These are phyloP conservation scores for Apis florea DNA, from an alignment of 1,140 invertebrate genomes.

Conservation along the genomic window DNA sequence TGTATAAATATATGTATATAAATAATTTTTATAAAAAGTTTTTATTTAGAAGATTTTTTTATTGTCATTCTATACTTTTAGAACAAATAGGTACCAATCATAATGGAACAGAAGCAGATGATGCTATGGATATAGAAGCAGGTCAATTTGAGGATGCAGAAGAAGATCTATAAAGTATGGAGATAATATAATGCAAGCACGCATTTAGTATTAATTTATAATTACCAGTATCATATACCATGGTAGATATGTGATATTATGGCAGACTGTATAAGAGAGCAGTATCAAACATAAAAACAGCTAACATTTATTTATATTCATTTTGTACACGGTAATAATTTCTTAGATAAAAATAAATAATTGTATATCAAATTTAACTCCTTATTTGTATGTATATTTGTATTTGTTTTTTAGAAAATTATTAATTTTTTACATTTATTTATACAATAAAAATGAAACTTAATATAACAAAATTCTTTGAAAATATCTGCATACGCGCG, in stretches of 20 bases:
- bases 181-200: slow-evolving; percentile 55
- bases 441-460: slow-evolving; percentile 15
- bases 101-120: slow-evolving; percentile 73
- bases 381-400: slow-evolving; percentile 29
- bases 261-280: slow-evolving; percentile 57
- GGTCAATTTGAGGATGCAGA: slow-evolving; percentile 83
- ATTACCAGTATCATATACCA: slow-evolving; percentile 65
- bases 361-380: slow-evolving; percentile 57
- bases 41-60: slow-evolving; percentile 4
- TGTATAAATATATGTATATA: neutral
- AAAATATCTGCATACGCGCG: too few species aligned
- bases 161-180: slow-evolving; percentile 74
- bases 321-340: slow-evolving; percentile 77
- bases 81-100: slow-evolving; percentile 72
- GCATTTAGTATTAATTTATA: slow-evolving; percentile 76
- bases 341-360: slow-evolving; percentile 72
- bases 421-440: slow-evolving; percentile 10
- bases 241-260: slow-evolving; percentile 62
- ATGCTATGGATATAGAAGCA: slow-evolving; percentile 80
- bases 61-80: slow-evolving; percentile 50
- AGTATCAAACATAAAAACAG: slow-evolving; percentile 67
- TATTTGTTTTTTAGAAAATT: slow-evolving; percentile 34
- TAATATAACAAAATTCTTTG: neutral
- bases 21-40: neutral
- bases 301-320: slow-evolving; percentile 78